These are phyloP conservation scores for Trachymyrmex septentrionalis DNA, from an alignment of 1,140 invertebrate genomes.

Conservation along the genomic window DNA sequence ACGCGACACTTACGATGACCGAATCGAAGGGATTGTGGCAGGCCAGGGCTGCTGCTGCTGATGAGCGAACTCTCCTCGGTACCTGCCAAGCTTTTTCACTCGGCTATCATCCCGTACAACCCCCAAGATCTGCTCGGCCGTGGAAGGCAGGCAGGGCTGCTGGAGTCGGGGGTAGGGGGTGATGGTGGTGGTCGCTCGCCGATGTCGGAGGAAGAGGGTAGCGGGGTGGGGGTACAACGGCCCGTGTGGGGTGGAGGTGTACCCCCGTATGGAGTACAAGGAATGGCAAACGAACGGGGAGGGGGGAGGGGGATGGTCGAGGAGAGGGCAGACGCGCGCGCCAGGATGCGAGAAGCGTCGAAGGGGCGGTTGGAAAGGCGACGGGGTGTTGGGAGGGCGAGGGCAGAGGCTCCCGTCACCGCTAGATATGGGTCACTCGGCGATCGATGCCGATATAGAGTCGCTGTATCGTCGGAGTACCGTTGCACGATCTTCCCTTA, in stretches of 20 bases:
- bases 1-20: conserved; percentile 85
- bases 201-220: background rate
- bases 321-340: conserved; percentile 47
- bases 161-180: conserved; percentile 71
- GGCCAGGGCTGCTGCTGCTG: conserved; percentile 85
- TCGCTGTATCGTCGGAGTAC: conserved; percentile 66
- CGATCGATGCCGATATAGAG: conserved; percentile 84
- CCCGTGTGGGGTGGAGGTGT: conserved; percentile 52
- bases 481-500: conserved; percentile 69
- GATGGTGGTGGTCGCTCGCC: conserved; percentile 63
- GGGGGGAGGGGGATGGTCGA: conserved; percentile 31
- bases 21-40: conserved; percentile 86
- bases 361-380: conserved; percentile 49
- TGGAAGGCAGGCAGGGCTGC: conserved; percentile 80
- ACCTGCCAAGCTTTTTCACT: conserved; percentile 77
- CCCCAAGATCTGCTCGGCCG: conserved; percentile 79
- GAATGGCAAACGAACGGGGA: conserved; percentile 11
- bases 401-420: conserved; percentile 77
- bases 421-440: conserved; percentile 86
- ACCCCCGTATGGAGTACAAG: conserved; percentile 50
- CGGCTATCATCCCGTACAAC: conserved; percentile 80
- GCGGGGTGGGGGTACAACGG: conserved; percentile 49
- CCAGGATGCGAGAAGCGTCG: conserved; percentile 53
- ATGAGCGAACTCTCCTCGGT: conserved; percentile 74
- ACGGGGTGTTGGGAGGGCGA: conserved; percentile 15